Conservation (phyloP, 2,888 invertebrate species). For the Cancer borealis region DNA sequence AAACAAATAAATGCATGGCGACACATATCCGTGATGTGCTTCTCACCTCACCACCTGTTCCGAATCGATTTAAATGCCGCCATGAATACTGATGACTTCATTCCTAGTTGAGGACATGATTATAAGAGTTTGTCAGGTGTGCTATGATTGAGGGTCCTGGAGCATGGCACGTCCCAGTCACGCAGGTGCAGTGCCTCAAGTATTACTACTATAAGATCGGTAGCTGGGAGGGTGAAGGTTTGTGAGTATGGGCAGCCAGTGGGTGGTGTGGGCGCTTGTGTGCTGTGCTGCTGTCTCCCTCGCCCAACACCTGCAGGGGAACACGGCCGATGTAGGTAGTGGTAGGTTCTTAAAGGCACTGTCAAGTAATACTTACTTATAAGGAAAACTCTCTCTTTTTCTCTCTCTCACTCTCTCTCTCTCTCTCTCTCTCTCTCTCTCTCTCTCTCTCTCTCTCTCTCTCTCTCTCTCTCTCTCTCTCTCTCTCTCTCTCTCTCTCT, state of each 20-base stretch:
- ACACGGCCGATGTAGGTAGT: neutral
- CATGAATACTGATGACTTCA: neutral
- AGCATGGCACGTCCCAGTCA: neutral
- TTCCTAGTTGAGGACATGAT: neutral
- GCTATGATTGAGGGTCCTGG: neutral
- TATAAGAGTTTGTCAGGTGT: neutral
- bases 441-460: neutral
- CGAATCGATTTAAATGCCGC: conserved; percentile 22
- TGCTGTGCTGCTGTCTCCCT: neutral
- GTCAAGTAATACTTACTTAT: neutral
- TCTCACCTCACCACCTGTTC: neutral
- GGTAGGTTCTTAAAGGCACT: neutral
- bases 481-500: neutral
- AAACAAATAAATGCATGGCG: neutral
- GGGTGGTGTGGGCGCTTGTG: neutral
- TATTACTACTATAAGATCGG: neutral
- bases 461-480: neutral
- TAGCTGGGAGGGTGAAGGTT: neutral
- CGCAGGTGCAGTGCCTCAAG: neutral
- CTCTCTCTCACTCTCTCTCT: neutral
- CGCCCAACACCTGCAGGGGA: neutral
- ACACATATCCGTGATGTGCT: neutral
- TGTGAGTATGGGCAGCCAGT: neutral
- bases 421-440: neutral
- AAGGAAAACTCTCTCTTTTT: neutral